Percentiles rank a stretch among this genome's conserved stretches.
These are phyloP conservation scores for Scartelaos histophorus DNA, from an alignment of 2,113 vertebrate species.

Conservation along the genomic window DNA sequence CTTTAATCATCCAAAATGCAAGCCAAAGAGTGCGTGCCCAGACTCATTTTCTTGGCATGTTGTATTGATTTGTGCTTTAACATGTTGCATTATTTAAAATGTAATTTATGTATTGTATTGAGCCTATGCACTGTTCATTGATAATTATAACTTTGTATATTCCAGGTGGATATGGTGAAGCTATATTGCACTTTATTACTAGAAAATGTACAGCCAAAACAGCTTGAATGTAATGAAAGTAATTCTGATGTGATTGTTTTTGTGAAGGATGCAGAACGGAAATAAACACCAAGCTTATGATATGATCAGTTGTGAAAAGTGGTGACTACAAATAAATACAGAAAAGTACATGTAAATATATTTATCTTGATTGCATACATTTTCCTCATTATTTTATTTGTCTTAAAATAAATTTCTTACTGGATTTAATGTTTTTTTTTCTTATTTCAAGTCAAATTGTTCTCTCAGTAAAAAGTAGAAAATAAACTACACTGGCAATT, in stretches of 20 bases:
- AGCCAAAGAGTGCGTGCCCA: conserved; percentile 52
- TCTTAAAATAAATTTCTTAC: no score
- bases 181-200: conserved; percentile 61
- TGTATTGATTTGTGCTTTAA: conserved; percentile 15
- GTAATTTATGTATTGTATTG: background rate
- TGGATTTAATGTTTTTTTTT: no score
- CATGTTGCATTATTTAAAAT: conserved; percentile 28
- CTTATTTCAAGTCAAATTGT: no score
- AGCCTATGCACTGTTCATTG: conserved; percentile 50
- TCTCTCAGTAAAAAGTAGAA: no score
- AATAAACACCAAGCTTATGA: conserved; percentile 47
- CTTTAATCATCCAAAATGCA: conserved; percentile 16
- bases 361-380: no score
- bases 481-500: no score
- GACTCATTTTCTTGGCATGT: conserved; percentile 1
- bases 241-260: conserved; percentile 39
- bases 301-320: background rate
- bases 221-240: conserved; percentile 40
- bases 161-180: conserved; percentile 32
- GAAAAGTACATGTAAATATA: no score
- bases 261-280: conserved; percentile 36
- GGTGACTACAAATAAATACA: no score
- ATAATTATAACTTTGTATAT: conserved; percentile 24
- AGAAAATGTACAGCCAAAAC: conserved; percentile 27
- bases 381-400: no score